Percentiles rank a stretch among this genome's conserved stretches.
These are phyloP conservation scores for Sesamia inferens DNA, from an alignment of 2,888 invertebrate genomes.

Conservation along the genomic window DNA sequence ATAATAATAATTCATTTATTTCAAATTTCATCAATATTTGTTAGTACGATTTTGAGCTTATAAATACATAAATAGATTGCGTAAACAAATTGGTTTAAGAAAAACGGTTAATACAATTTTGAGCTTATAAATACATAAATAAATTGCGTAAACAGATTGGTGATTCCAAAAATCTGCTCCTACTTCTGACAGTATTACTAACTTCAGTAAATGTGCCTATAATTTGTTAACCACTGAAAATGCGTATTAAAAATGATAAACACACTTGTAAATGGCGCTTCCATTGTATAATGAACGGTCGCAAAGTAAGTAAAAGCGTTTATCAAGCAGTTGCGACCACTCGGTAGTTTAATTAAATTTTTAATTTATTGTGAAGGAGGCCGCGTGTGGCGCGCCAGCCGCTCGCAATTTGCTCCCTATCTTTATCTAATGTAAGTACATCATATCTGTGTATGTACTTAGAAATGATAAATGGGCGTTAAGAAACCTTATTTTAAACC, in stretches of 20 bases:
- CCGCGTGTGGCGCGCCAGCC: constrained; percentile 75
- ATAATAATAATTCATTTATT: too few relatives aligned
- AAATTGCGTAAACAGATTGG: background rate
- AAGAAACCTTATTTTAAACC: constrained; percentile 26
- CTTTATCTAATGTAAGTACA: constrained; percentile 68
- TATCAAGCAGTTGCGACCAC: constrained; percentile 84
- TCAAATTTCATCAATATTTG: too few relatives aligned
- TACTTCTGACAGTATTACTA: background rate
- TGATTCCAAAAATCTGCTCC: background rate
- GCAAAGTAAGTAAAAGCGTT: constrained; percentile 79
- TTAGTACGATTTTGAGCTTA: too few relatives aligned
- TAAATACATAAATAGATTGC: background rate
- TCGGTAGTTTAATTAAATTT: constrained; percentile 86
- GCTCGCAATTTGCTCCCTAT: constrained; percentile 76
- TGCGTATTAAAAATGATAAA: constrained; percentile 52
- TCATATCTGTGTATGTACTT: constrained; percentile 58
- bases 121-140: too few relatives aligned
- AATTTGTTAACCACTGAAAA: constrained; percentile 22
- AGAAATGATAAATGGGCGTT: constrained; percentile 47
- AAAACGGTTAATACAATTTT: too few relatives aligned
- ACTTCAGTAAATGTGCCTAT: constrained; percentile 5
- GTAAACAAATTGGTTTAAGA: background rate
- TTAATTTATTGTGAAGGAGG: constrained; percentile 85
- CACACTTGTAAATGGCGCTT: constrained; percentile 54
- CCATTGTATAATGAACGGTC: constrained; percentile 72